Evolutionary conservation across 2,797 vertebrate species (phyloP).

Genomic region (Notolepis coatsorum): DNA sequence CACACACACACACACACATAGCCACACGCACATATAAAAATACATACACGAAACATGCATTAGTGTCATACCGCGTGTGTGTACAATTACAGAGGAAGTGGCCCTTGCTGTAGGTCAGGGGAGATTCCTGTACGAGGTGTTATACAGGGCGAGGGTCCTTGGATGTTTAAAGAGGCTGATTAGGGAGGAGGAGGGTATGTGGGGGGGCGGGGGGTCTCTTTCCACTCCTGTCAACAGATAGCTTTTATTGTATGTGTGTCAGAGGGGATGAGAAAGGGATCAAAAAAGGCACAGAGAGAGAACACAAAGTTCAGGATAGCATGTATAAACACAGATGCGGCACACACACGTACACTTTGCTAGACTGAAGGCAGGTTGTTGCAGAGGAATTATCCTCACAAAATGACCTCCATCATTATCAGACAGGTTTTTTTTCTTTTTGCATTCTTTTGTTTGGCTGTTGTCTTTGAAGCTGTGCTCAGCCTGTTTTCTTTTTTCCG

Average conservation of each 20-base stretch:
- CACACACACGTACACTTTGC: too few species aligned
- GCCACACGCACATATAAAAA: slow-evolving; percentile 62
- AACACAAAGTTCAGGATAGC: neutral
- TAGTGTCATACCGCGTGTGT: slow-evolving; percentile 70
- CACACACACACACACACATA: slow-evolving; percentile 27
- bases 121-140: slow-evolving; percentile 51
- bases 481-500: neutral
- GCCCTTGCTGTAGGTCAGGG: slow-evolving; percentile 70
- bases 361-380: neutral
- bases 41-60: slow-evolving; percentile 57
- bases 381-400: neutral
- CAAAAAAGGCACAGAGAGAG: neutral
- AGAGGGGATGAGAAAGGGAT: neutral
- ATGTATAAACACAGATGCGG: too few species aligned
- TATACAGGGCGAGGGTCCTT: neutral
- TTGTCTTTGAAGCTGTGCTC: neutral
- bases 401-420: neutral
- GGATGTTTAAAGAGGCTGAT: slow-evolving; percentile 23
- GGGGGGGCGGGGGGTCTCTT: slow-evolving; percentile 2
- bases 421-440: neutral
- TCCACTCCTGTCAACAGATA: slow-evolving; percentile 23
- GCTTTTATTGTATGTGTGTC: neutral
- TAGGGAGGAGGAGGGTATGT: neutral
- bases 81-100: slow-evolving; percentile 73
- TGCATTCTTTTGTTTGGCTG: neutral